Conservation (phyloP, 2,113 vertebrate genomes). For the Anser brachyrhynchus region DNA sequence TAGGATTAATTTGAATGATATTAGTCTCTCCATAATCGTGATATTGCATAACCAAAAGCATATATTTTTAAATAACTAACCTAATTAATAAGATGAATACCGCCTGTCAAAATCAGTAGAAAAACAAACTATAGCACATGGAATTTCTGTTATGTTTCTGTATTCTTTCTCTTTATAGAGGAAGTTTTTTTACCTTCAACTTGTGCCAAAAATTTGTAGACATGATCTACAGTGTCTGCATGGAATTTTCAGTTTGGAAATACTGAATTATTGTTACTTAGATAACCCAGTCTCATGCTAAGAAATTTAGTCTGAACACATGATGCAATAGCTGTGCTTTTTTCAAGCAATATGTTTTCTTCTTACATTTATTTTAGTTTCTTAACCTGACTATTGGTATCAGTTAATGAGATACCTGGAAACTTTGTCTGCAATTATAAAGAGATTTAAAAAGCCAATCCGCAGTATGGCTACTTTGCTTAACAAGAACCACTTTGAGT, state of each 20-base stretch:
- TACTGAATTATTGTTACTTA: not conserved
- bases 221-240: not conserved
- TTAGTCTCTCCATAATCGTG: not conserved
- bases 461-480: not conserved
- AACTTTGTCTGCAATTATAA: not conserved
- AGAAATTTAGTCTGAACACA: not conserved
- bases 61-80: not conserved
- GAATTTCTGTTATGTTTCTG: not conserved
- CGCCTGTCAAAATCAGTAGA: not conserved
- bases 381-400: not conserved
- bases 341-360: not conserved
- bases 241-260: not conserved
- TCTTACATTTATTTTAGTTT: not conserved
- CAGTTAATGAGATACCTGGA: not conserved
- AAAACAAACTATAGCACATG: not conserved
- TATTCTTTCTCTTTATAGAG: not conserved
- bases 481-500: not conserved
- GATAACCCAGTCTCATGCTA: not conserved
- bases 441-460: not conserved
- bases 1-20: not conserved
- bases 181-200: not conserved
- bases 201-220: not conserved
- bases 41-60: not conserved
- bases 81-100: not conserved
- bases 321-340: not conserved